These are phyloP conservation scores for Phaenicophaeus curvirostris DNA, from an alignment of 2,797 vertebrate species.

Conservation along the genomic window DNA sequence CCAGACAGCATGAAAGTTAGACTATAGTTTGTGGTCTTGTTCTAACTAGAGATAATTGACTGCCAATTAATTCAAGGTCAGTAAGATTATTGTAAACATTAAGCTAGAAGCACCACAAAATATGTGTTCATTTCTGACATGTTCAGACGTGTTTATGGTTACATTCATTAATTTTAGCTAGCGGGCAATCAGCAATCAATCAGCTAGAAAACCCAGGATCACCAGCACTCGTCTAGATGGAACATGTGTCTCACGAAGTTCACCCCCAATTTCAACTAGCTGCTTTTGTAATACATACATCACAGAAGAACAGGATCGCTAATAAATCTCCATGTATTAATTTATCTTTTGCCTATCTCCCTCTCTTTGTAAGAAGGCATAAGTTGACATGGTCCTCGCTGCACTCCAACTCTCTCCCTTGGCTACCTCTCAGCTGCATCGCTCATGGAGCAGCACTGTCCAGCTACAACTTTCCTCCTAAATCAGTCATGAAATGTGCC, in stretches of 20 bases:
- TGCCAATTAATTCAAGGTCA: constrained; percentile 4
- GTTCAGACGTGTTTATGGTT: constrained; percentile 5
- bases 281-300: background rate
- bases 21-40: background rate
- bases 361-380: background rate
- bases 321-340: background rate
- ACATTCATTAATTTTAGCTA: constrained; percentile 18
- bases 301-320: background rate
- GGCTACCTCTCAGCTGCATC: background rate
- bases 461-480: background rate
- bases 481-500: background rate
- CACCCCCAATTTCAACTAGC: background rate
- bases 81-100: background rate
- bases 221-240: background rate
- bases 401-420: background rate
- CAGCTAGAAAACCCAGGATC: background rate
- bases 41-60: background rate
- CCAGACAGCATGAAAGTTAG: background rate
- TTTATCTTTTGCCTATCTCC: background rate
- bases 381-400: fast-evolving
- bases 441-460: fast-evolving
- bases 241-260: background rate
- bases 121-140: background rate
- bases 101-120: background rate
- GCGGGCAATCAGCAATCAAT: constrained; percentile 5